These are phyloP conservation scores for Colinus virginianus DNA, from an alignment of 2,113 vertebrate genomes.

Conservation along the genomic window DNA sequence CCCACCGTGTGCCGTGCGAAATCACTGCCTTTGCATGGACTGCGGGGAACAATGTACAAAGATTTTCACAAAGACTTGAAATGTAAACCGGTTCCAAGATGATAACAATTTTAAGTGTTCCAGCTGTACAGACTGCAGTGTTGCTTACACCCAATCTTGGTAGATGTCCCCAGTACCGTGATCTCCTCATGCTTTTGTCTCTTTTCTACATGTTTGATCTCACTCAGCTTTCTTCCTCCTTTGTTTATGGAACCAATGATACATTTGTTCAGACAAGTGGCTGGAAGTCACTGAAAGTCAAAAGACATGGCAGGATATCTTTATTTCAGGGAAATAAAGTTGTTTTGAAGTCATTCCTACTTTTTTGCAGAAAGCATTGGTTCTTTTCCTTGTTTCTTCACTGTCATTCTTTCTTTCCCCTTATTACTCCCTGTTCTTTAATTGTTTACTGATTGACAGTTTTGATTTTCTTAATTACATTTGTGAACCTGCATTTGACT, in stretches of 20 bases:
- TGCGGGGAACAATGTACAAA: background rate
- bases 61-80: background rate
- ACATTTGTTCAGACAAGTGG: rapidly evolving
- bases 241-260: background rate
- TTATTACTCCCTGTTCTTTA: background rate
- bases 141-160: background rate
- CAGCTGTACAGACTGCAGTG: background rate
- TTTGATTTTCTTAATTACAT: conserved; percentile 58
- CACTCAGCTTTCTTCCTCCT: background rate
- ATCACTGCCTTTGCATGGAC: background rate
- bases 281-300: background rate
- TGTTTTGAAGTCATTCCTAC: background rate
- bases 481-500: conserved; percentile 27
- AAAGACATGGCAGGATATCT: background rate
- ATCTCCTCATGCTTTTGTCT: background rate
- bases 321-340: background rate
- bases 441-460: conserved; percentile 47
- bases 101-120: background rate
- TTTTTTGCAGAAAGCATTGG: background rate
- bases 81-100: background rate
- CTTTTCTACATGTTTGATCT: background rate
- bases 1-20: rapidly evolving
- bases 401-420: background rate
- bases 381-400: background rate
- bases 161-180: background rate